A percentile compares a stretch with the other conserved stretches of the same genome.
Conservation (phyloP, 2,888 invertebrate species). For the Tenthredo distinguenda region DNA sequence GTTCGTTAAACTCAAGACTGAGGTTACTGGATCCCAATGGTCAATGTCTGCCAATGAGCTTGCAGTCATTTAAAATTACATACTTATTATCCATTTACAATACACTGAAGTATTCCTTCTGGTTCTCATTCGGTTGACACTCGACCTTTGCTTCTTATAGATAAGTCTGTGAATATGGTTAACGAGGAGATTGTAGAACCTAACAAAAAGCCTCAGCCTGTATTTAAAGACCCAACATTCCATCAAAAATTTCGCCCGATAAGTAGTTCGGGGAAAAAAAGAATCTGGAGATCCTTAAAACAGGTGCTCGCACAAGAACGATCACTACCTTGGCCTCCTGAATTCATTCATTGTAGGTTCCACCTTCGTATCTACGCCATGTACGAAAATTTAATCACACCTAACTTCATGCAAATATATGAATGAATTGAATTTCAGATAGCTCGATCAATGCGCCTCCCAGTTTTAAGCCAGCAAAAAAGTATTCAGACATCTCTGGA, state of each 20-base stretch:
- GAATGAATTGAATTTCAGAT: constrained; percentile 81
- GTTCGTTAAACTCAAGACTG: constrained; percentile 4
- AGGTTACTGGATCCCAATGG: not conserved
- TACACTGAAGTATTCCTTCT: not conserved
- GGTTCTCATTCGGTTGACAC: not conserved
- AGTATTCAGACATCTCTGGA: constrained; percentile 96
- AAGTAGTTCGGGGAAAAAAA: constrained; percentile 82
- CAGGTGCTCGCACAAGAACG: constrained; percentile 92
- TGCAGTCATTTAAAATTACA: not conserved
- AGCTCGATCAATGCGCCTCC: constrained; percentile 95
- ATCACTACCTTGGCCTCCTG: constrained; percentile 87
- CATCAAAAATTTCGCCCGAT: constrained; percentile 74
- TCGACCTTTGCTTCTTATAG: not conserved
- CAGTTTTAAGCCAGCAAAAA: constrained; percentile 93
- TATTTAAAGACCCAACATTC: constrained; percentile 72
- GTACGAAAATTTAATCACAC: constrained; percentile 28
- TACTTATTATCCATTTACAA: not conserved
- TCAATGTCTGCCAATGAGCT: not conserved
- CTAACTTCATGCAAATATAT: not conserved
- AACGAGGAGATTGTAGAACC: constrained; percentile 70
- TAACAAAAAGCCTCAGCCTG: constrained; percentile 68
- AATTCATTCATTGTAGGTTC: constrained; percentile 87
- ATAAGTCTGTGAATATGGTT: constrained; percentile 64
- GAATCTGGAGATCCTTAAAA: constrained; percentile 93
- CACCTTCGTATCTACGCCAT: not conserved